Evolutionary conservation across 2,113 vertebrate species (phyloP).

Genomic region (Rhagologus leucostigma): DNA sequence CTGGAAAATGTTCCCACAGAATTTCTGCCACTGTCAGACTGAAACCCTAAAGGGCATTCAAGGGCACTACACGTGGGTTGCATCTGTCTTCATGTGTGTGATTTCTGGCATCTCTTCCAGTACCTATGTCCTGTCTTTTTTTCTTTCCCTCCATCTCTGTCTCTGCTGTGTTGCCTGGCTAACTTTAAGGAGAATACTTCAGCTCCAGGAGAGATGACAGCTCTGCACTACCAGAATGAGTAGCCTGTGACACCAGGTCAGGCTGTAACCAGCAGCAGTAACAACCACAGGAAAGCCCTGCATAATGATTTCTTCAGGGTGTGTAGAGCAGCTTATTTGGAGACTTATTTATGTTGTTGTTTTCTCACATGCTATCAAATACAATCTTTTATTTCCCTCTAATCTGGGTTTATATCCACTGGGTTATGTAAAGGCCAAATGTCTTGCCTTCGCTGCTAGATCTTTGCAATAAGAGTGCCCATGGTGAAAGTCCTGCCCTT

Average conservation of each 20-base stretch:
- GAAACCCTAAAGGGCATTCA: not conserved
- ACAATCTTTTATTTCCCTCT: not conserved
- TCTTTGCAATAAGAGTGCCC: not conserved
- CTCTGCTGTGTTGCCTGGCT: not conserved
- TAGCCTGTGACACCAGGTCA: not conserved
- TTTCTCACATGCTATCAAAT: not conserved
- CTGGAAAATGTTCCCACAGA: not conserved
- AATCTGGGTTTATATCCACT: not conserved
- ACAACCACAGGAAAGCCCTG: not conserved
- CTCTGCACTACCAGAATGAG: not conserved
- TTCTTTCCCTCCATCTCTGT: not conserved
- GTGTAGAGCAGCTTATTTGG: not conserved
- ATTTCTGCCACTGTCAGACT: not conserved
- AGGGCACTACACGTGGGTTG: not conserved
- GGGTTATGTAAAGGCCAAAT: slow-evolving; percentile 1
- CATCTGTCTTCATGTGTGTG: not conserved
- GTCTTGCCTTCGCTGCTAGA: not conserved
- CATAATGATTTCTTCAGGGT: not conserved
- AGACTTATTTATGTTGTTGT: not conserved
- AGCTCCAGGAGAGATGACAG: not conserved
- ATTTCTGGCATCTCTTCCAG: not conserved
- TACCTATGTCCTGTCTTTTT: not conserved
- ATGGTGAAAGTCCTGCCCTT: not conserved
- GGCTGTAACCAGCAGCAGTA: not conserved
- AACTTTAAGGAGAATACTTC: not conserved